Evolutionary conservation across 2,113 vertebrate genomes (phyloP).

Genomic region (Eulemur rufifrons): DNA sequence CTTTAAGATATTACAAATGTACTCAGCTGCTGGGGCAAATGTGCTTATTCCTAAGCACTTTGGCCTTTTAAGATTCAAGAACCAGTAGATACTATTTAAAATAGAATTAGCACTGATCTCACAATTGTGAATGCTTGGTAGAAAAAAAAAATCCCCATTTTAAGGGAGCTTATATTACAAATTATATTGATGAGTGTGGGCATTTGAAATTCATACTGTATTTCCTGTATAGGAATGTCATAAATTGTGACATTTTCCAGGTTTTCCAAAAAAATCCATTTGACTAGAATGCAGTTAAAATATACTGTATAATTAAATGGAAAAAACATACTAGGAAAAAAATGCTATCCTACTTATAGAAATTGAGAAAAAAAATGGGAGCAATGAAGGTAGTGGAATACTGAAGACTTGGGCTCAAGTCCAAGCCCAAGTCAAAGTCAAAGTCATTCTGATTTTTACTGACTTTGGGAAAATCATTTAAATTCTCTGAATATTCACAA

Average conservation of each 20-base stretch:
- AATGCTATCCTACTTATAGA: neutral
- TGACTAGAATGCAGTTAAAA: neutral
- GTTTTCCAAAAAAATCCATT: neutral
- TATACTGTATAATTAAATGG: neutral
- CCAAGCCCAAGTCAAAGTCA: no score
- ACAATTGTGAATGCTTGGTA: neutral
- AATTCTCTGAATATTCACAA: neutral
- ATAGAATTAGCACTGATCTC: neutral
- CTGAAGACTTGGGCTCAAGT: neutral
- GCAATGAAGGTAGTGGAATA: neutral
- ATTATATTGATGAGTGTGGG: neutral
- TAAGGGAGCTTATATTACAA: neutral
- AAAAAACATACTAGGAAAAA: slow-evolving; percentile 6
- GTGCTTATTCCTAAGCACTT: neutral
- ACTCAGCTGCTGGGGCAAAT: neutral
- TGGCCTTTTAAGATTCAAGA: slow-evolving; percentile 30
- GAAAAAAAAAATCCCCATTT: neutral
- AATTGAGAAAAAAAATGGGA: neutral
- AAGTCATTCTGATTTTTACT: neutral
- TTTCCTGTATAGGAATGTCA: neutral
- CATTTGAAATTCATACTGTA: slow-evolving; percentile 11
- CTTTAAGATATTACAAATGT: slow-evolving; percentile 23
- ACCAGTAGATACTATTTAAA: slow-evolving; percentile 29
- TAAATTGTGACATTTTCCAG: neutral
- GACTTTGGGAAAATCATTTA: neutral